A percentile compares a stretch with the other conserved stretches of the same genome.
Evolutionary conservation across 2,797 vertebrate genomes (phyloP).

Genomic region (Cephalopachus bancanus): DNA sequence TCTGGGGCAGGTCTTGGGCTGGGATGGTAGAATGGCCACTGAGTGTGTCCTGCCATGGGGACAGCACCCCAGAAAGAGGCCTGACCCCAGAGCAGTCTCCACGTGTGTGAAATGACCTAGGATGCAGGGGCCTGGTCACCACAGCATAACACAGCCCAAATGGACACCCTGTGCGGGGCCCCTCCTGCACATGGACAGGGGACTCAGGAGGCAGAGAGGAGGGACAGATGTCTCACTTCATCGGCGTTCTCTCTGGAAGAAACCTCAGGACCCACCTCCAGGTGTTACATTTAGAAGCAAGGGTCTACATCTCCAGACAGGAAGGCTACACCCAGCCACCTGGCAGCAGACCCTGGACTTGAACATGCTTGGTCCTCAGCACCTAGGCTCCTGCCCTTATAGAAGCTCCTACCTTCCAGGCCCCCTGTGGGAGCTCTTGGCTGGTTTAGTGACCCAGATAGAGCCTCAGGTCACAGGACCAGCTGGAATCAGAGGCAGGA

Average conservation of each 20-base stretch:
- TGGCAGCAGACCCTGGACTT: too few relatives aligned
- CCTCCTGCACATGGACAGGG: fast-evolving
- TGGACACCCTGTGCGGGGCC: fast-evolving
- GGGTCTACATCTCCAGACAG: fast-evolving
- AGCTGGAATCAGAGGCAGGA: neutral
- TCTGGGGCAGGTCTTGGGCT: neutral
- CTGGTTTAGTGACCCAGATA: neutral
- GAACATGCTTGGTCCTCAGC: fast-evolving
- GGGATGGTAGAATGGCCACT: fast-evolving
- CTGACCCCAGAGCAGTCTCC: neutral
- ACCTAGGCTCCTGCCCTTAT: neutral
- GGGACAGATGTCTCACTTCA: fast-evolving
- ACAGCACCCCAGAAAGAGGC: neutral
- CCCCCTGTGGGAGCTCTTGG: neutral
- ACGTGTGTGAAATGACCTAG: fast-evolving
- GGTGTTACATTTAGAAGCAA: fast-evolving
- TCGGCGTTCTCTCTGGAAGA: too few relatives aligned
- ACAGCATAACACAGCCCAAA: fast-evolving
- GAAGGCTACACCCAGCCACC: fast-evolving
- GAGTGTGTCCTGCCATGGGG: fast-evolving
- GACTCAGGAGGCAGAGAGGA: neutral
- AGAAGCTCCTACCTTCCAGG: too few relatives aligned
- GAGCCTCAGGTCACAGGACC: neutral
- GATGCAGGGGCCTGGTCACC: neutral
- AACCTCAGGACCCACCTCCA: fast-evolving